Conservation (phyloP, 2,113 vertebrate genomes). For the Eurypyga helias region DNA sequence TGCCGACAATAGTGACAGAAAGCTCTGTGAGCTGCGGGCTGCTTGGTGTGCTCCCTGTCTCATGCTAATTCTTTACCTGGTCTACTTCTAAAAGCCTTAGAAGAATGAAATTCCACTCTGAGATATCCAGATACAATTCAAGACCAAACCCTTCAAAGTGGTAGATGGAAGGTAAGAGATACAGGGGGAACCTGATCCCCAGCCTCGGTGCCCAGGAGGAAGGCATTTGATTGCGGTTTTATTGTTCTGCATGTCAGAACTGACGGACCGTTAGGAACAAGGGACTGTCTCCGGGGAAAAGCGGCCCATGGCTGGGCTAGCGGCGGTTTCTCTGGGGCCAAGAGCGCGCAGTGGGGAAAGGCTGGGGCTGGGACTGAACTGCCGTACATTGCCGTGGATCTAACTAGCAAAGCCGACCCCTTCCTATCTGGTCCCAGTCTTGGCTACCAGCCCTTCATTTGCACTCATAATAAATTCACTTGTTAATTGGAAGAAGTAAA, state of each 20-base stretch:
- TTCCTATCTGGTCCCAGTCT: neutral
- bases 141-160: conserved; percentile 48
- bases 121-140: conserved; percentile 52
- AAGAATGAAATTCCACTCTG: conserved; percentile 64
- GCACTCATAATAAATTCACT: neutral
- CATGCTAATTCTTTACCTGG: conserved; percentile 1
- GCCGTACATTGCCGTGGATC: accelerated
- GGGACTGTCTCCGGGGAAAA: neutral
- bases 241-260: conserved; percentile 52
- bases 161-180: conserved; percentile 42
- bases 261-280: neutral
- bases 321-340: neutral
- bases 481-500: conserved; percentile 32
- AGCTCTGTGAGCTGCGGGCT: neutral
- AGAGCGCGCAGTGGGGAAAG: neutral
- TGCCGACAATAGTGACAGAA: neutral
- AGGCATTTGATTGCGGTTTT: conserved; percentile 46
- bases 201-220: neutral
- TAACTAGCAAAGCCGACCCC: neutral
- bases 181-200: conserved; percentile 30
- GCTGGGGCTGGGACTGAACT: neutral
- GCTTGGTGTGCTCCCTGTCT: neutral
- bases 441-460: neutral
- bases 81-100: conserved; percentile 15
- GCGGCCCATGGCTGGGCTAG: neutral